Percentiles rank a stretch among this genome's conserved stretches.
Conservation (phyloP, 2,797 vertebrate genomes). For the Gymnoscopelus braueri region DNA sequence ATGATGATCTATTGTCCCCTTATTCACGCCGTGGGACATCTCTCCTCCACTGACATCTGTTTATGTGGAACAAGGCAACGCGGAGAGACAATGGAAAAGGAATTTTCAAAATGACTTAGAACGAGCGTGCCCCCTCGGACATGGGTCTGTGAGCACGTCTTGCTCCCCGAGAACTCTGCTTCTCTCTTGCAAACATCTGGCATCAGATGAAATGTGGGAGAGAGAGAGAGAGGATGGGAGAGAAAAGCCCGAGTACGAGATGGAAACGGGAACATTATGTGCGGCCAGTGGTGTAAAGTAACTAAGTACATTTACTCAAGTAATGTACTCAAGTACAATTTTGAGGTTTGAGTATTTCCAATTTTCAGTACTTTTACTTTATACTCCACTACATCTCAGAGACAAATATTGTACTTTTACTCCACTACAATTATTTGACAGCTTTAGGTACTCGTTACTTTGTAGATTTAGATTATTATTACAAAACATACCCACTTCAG, state of each 20-base stretch:
- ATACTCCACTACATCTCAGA: too few species aligned
- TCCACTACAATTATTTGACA: too few species aligned
- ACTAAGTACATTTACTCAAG: too few species aligned
- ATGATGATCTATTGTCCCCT: conserved; percentile 47
- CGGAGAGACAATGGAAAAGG: conserved; percentile 31
- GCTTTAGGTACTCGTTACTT: too few species aligned
- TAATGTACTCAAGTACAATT: too few species aligned
- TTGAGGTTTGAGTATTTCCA: too few species aligned
- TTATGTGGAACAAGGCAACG: conserved; percentile 37
- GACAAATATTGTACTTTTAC: too few species aligned
- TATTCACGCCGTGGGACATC: conserved; percentile 35
- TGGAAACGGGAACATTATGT: conserved; percentile 28
- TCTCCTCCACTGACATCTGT: conserved; percentile 42
- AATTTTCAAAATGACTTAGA: conserved; percentile 39
- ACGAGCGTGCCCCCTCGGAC: conserved; percentile 31
- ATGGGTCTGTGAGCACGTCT: conserved; percentile 34
- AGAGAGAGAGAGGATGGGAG: conserved; percentile 15
- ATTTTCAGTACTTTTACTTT: too few species aligned
- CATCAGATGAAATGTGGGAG: conserved; percentile 35
- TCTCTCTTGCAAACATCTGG: conserved; percentile 46
- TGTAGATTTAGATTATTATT: too few species aligned
- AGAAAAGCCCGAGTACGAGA: conserved; percentile 15
- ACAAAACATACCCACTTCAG: too few species aligned
- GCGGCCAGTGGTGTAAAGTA: too few species aligned
- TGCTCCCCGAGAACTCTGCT: conserved; percentile 30